Evolutionary conservation across 2,888 invertebrate species (phyloP).

Genomic region (Anorthoa munda): DNA sequence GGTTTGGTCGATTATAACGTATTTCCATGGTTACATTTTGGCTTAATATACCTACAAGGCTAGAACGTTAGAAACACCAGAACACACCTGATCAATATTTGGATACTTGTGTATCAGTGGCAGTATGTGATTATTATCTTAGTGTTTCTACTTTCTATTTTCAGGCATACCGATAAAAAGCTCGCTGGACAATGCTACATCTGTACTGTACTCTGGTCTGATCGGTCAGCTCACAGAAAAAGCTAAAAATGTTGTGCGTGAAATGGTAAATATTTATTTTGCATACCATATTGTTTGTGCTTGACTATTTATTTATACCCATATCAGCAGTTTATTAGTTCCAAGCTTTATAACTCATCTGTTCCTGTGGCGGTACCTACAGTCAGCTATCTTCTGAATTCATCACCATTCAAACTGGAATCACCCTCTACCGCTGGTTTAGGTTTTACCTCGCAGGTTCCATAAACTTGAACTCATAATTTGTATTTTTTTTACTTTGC

Average conservation of each 20-base stretch:
- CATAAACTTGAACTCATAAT: not conserved
- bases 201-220: slow-evolving; percentile 98
- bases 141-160: slow-evolving; percentile 67
- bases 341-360: too few species aligned
- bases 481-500: slow-evolving; percentile 65
- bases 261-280: slow-evolving; percentile 90
- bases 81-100: slow-evolving; percentile 37
- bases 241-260: slow-evolving; percentile 97
- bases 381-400: too few species aligned
- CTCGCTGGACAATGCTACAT: slow-evolving; percentile 98
- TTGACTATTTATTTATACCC: too few species aligned
- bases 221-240: slow-evolving; percentile 98
- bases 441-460: too few species aligned
- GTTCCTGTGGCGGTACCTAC: too few species aligned
- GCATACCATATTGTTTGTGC: not conserved
- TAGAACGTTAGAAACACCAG: slow-evolving; percentile 10
- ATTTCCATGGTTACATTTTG: slow-evolving; percentile 70
- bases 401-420: not conserved
- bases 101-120: not conserved
- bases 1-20: slow-evolving; percentile 92
- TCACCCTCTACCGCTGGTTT: not conserved
- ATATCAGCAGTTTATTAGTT: too few species aligned
- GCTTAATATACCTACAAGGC: slow-evolving; percentile 36
- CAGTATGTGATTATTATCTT: not conserved
- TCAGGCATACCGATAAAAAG: slow-evolving; percentile 97